Evolutionary conservation across 2,888 invertebrate genomes (phyloP), one percentile per base, ranked within the genome.

Genomic region (Nemapogon koenigi): DNA sequence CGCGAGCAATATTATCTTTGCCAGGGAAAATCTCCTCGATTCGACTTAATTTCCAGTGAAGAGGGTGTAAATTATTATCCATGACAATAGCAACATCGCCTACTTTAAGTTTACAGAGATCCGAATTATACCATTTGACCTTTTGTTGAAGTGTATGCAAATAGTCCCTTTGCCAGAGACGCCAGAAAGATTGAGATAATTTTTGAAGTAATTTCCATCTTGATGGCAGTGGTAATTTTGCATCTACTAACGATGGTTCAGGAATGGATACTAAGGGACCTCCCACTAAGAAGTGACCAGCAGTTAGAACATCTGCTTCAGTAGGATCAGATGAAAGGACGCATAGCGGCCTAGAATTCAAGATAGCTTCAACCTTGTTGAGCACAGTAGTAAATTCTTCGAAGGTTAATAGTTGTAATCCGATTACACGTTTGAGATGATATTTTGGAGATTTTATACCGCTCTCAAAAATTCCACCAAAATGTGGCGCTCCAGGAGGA

Each of bases 381-480:
- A 46, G 14, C 2, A 49, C 26, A 3, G 50, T 53, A 6, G 36
- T 19, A 25, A 51, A 39, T 37, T 55, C 48, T 39, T 50, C 46
- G 16, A 41, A 46, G 3, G 46, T 49, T 4, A 52, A 33, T 10
- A 30, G 41, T 16, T 26, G 11, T 11, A 40, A 32, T 2, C 51
- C 49, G 4, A 52, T 30, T 2, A 47, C 36, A n/a, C 49, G 35
- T 16, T 42, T 41, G 4, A 55, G 31, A 39, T 53, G 51, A 41
- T 38, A 44, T 41, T 55, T 57, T 3, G 49, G 37, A 1, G 43
- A 43, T 30, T 50, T 49, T 4, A 55, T 47, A 2, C 45, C 48
- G 3, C 49, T 45, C 37, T 57, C 55, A 49, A 51, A 53, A 4
- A 52, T 35, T 4, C 53, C 53, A 2, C 55, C 51, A 36, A 49